Evolutionary conservation across 2,113 vertebrate genomes (phyloP), one percentile per base, ranked within the genome.

Genomic region (Pollimyrus isidori): DNA sequence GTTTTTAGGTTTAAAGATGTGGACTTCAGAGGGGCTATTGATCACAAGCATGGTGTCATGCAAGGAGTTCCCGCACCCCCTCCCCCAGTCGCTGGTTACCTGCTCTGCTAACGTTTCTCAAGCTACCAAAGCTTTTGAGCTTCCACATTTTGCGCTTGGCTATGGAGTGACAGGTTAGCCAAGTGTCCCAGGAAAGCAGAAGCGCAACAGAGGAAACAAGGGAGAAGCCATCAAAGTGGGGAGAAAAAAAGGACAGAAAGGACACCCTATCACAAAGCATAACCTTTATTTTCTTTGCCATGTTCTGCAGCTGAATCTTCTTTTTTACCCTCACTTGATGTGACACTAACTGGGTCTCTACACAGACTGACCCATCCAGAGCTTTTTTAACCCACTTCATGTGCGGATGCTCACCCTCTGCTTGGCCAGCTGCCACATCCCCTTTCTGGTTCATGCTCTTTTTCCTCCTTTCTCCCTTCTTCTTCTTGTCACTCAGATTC

Each of bases 111-210:
- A 99, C 98, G 97, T 99, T 99, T 98, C 98, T 98, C 97, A 99
- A 98, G 97, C 98, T 99, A 99, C 98, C 98, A 97, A 99, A 99
- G 96, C 97, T 98, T 96, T 99, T 99, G 97, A 99, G 96, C 95
- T 99, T 99, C 98, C 98, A 99, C 98, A 99, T 99, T 99, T 98
- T 99, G 96, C 98, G 98, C 94, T 99, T 99, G 95, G 98, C 98
- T 99, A 97, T 94, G 89, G 96, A 95, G 95, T 94, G 90, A 96
- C 95, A 93, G 96, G 91, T 93, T 93, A 94, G 94, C 89, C 35
- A 42, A 7, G 52, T 39, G 23, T 80, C 87, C 93, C 87, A 93
- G 90, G 88, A 45, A 91, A 82, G 90, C 91, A 89, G 90, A 88
- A 90, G 91, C 89, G 92, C 86, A 93, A 88, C 87, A 90, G 92